Conservation (phyloP, 2,797 vertebrate genomes). For the Falco novaeseelandiae region DNA sequence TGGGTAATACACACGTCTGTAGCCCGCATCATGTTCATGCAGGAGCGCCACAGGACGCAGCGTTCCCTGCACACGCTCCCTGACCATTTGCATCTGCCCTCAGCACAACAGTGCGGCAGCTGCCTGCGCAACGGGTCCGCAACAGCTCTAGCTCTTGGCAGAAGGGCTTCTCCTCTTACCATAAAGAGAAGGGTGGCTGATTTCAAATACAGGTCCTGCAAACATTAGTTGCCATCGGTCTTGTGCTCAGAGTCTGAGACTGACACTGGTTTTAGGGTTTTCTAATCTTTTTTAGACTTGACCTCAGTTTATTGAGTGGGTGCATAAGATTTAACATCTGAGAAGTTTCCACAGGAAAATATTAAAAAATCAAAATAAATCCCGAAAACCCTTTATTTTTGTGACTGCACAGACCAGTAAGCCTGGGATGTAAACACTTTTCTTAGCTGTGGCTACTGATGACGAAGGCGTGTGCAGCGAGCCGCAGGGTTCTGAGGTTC, state of each 20-base stretch:
- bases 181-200: neutral
- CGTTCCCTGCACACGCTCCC: neutral
- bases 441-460: neutral
- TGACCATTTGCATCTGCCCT: neutral
- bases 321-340: neutral
- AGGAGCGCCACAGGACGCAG: neutral
- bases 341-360: neutral
- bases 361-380: neutral
- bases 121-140: neutral
- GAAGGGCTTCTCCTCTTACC: neutral
- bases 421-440: neutral
- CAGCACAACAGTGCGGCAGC: accelerated
- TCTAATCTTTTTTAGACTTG: neutral
- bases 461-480: neutral
- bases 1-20: neutral
- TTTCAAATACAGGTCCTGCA: neutral
- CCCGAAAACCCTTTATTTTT: neutral
- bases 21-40: accelerated
- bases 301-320: neutral
- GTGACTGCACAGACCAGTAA: neutral
- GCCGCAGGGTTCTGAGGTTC: accelerated
- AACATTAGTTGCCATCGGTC: neutral
- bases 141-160: neutral
- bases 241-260: neutral
- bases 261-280: neutral